Conservation (phyloP, 2,797 vertebrate genomes). For the Sebastes melanostomus region DNA sequence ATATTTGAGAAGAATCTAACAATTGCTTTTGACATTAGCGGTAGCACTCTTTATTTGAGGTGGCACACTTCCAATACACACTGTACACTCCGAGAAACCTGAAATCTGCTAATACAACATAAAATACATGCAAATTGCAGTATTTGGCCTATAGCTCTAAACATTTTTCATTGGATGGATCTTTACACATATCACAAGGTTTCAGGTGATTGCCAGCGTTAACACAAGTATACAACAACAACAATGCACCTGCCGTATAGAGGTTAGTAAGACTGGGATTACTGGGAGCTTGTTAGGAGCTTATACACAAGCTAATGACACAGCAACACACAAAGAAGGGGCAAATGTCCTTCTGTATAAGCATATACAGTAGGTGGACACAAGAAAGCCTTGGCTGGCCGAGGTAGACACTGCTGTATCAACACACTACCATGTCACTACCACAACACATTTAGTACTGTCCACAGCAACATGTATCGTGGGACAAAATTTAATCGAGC, state of each 20-base stretch:
- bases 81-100: not conserved
- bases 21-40: not conserved
- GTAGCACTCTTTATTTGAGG: not conserved
- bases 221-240: not conserved
- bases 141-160: not conserved
- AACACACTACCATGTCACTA: not conserved
- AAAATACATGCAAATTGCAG: not conserved
- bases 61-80: not conserved
- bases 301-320: conserved; percentile 1
- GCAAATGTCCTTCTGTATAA: conserved; percentile 3
- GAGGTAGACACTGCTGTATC: not conserved
- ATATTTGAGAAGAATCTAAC: not conserved
- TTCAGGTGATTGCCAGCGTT: not conserved
- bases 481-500: not conserved
- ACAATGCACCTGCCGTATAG: not conserved
- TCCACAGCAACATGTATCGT: not conserved
- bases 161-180: not conserved
- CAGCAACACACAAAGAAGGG: not conserved
- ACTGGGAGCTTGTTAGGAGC: conserved; percentile 29
- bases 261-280: conserved; percentile 13
- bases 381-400: not conserved
- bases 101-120: not conserved
- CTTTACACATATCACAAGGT: not conserved
- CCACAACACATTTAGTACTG: not conserved
- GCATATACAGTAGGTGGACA: not conserved